Evolutionary conservation across 1,140 invertebrate genomes (phyloP).

Genomic region (Drosophila lacteicornis): DNA sequence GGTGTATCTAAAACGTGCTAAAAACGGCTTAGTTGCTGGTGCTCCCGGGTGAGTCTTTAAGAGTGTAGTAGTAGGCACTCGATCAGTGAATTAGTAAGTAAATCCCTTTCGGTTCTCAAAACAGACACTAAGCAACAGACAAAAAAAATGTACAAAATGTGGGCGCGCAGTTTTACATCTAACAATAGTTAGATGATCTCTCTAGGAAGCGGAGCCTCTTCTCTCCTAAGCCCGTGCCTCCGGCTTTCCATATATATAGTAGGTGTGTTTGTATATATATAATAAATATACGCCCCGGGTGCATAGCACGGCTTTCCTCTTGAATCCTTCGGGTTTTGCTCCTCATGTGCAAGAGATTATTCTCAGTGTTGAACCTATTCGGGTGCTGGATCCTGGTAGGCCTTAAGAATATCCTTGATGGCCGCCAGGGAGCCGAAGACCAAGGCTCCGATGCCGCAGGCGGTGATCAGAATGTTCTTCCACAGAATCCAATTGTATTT

Average conservation of each 20-base stretch:
- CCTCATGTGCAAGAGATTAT: slow-evolving; percentile 32
- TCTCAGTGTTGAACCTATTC: slow-evolving; percentile 25
- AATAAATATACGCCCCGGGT: slow-evolving; percentile 72
- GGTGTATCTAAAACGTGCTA: slow-evolving; percentile 72
- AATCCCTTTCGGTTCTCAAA: slow-evolving; percentile 41
- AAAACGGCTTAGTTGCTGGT: slow-evolving; percentile 66
- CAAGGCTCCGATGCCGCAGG: slow-evolving; percentile 91
- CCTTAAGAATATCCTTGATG: slow-evolving; percentile 88
- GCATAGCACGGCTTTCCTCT: slow-evolving; percentile 42
- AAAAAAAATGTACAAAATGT: slow-evolving; percentile 64
- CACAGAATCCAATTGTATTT: slow-evolving; percentile 89
- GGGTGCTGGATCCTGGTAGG: slow-evolving; percentile 69
- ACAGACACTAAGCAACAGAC: slow-evolving; percentile 57
- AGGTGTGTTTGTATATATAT: slow-evolving; percentile 45
- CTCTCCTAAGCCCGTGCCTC: slow-evolving; percentile 46
- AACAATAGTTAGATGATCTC: slow-evolving; percentile 77
- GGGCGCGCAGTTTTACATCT: slow-evolving; percentile 71
- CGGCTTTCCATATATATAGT: slow-evolving; percentile 46
- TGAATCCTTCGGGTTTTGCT: slow-evolving; percentile 2
- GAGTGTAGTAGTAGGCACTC: slow-evolving; percentile 65
- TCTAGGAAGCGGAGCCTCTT: slow-evolving; percentile 54
- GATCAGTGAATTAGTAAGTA: slow-evolving; percentile 27
- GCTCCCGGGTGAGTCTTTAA: slow-evolving; percentile 38
- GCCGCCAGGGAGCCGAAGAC: slow-evolving; percentile 92
- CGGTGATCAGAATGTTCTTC: slow-evolving; percentile 91